Conservation (phyloP, 1,140 invertebrate genomes). For the Apis laboriosa region DNA sequence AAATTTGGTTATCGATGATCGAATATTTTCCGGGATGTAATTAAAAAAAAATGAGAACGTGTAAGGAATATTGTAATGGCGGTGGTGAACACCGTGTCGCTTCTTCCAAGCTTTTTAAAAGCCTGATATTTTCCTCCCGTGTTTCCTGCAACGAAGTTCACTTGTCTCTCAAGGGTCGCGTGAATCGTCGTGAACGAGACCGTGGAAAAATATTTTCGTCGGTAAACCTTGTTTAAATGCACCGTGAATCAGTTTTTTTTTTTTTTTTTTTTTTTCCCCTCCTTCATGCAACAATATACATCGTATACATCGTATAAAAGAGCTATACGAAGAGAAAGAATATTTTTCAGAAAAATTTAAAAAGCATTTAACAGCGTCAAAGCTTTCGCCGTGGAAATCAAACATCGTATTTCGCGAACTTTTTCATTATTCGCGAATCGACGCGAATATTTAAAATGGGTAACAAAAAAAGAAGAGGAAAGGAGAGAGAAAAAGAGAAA, state of each 20-base stretch:
- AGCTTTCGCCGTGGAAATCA: neutral
- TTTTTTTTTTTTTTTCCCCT: no score
- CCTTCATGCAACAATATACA: neutral
- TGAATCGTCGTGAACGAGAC: neutral
- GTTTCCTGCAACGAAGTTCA: neutral
- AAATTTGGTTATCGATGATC: constrained; percentile 8
- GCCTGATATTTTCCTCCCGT: no score
- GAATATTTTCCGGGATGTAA: constrained; percentile 12
- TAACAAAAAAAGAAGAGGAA: neutral
- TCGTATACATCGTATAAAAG: no score
- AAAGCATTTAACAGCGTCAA: no score
- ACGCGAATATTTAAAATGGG: no score
- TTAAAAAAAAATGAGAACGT: constrained; percentile 17
- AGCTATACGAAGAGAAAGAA: no score
- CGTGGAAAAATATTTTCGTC: neutral
- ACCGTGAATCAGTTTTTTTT: no score
- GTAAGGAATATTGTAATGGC: neutral
- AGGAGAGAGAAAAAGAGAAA: neutral
- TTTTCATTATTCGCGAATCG: neutral
- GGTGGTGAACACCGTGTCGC: neutral
- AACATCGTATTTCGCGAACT: neutral
- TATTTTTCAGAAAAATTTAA: no score
- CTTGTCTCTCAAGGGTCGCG: no score
- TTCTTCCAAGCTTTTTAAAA: constrained; percentile 15
- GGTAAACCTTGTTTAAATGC: neutral